phyloP scores from a whole-genome alignment of 2,888 invertebrate species.

The Sphecodes monilicornis region DNA sequence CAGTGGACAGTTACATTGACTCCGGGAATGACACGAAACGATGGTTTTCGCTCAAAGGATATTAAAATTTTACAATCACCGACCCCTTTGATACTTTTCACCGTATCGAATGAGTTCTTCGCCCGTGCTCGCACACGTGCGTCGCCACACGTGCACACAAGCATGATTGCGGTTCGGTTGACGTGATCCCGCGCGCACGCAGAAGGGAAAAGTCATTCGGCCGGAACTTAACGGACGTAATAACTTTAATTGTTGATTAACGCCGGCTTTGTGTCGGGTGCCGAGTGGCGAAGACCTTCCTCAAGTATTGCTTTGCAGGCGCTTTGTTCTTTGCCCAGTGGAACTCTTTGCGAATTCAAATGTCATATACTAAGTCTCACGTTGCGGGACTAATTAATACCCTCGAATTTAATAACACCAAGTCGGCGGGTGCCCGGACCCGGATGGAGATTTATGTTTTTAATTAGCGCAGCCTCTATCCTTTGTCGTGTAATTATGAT shows the following conservation, averaged over 20 bases:
- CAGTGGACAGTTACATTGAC: not conserved
- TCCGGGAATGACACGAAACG: conserved; percentile 8
- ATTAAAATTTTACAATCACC: conserved; percentile 57
- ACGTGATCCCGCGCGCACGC: conserved; percentile 23
- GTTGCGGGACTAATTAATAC: conserved; percentile 65
- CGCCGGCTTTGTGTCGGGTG: conserved; percentile 65
- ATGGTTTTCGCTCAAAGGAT: conserved; percentile 42
- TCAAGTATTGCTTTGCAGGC: conserved; percentile 57
- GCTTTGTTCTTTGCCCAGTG: conserved; percentile 64
- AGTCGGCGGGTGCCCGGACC: conserved; percentile 28
- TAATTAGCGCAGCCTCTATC: conserved; percentile 56
- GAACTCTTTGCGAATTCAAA: conserved; percentile 66
- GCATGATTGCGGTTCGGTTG: not conserved
- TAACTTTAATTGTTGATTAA: conserved; percentile 74
- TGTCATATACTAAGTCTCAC: conserved; percentile 59
- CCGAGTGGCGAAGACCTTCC: conserved; percentile 29
- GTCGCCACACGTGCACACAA: not conserved
- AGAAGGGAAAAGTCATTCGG: conserved; percentile 64
- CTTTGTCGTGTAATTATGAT: conserved; percentile 59
- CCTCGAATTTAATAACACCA: conserved; percentile 69
- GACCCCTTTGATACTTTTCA: conserved; percentile 37
- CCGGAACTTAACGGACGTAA: conserved; percentile 70
- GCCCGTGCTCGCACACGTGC: too few species aligned
- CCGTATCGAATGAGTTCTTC: conserved; percentile 40
- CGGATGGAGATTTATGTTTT: conserved; percentile 61